Percentiles rank a stretch among this genome's conserved stretches.
Evolutionary conservation across 2,113 vertebrate genomes (phyloP).

Genomic region (Dasyprocta punctata): DNA sequence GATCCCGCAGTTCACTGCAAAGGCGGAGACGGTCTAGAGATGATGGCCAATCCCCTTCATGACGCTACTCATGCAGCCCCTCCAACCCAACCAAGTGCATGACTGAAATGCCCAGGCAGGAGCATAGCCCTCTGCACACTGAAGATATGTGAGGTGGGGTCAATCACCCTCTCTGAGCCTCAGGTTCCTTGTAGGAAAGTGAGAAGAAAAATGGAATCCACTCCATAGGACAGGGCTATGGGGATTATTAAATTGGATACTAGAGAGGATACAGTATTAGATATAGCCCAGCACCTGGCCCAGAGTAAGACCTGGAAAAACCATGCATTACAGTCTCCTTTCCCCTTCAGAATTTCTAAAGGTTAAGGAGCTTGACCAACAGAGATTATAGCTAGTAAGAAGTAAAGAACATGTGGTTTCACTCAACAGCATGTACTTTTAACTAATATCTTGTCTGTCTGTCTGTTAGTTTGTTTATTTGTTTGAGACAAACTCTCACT

Average conservation of each 20-base stretch:
- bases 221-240: rapidly evolving
- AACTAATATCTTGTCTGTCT: background rate
- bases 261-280: background rate
- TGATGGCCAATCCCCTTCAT: background rate
- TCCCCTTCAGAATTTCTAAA: background rate
- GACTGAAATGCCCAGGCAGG: background rate
- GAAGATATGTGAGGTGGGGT: background rate
- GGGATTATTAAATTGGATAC: background rate
- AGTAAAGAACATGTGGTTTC: background rate
- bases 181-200: background rate
- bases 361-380: background rate
- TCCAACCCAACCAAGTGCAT: background rate
- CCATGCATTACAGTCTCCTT: background rate
- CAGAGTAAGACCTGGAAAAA: background rate
- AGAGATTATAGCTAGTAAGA: background rate
- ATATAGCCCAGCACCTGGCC: background rate
- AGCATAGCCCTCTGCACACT: background rate
- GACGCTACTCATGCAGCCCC: background rate
- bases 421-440: background rate
- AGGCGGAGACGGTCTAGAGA: background rate
- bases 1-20: background rate
- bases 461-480: background rate
- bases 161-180: background rate
- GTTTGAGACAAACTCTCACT: background rate
- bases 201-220: background rate